Percentiles rank a stretch among this genome's conserved stretches.
phyloP scores from a whole-genome alignment of 2,113 vertebrate genomes.

The Oceanites oceanicus region DNA sequence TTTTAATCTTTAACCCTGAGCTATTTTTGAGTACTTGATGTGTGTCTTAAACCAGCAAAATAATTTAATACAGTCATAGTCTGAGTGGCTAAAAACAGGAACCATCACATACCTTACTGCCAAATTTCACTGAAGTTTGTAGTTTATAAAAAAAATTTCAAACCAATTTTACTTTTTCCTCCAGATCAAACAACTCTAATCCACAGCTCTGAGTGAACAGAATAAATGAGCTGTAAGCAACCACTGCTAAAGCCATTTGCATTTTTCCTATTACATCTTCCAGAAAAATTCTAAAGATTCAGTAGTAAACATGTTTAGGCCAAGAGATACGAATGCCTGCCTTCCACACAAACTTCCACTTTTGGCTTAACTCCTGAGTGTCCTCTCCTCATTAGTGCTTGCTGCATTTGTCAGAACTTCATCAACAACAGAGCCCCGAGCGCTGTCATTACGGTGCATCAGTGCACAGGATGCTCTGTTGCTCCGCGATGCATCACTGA shows the following conservation, averaged over 20 bases:
- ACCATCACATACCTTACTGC: not conserved
- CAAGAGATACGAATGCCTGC: not conserved
- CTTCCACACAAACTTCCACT: not conserved
- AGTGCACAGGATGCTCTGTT: not conserved
- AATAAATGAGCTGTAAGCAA: not conserved
- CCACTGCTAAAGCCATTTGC: not conserved
- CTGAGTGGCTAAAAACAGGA: not conserved
- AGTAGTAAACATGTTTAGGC: not conserved
- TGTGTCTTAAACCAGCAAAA: not conserved
- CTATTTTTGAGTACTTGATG: not conserved
- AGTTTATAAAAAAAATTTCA: not conserved
- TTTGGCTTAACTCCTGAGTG: not conserved
- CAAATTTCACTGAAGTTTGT: not conserved
- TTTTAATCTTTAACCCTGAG: constrained; percentile 36
- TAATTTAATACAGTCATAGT: not conserved
- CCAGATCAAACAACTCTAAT: not conserved
- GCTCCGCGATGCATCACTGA: not conserved
- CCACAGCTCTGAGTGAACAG: not conserved
- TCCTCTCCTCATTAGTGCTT: not conserved
- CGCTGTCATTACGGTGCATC: accelerated
- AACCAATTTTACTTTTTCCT: not conserved
- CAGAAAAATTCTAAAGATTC: not conserved
- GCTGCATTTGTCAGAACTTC: not conserved
- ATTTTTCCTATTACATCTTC: not conserved
- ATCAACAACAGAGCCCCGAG: accelerated